Evolutionary conservation across 2,888 invertebrate genomes (phyloP).

Genomic region (Cecidostiba fungosa): DNA sequence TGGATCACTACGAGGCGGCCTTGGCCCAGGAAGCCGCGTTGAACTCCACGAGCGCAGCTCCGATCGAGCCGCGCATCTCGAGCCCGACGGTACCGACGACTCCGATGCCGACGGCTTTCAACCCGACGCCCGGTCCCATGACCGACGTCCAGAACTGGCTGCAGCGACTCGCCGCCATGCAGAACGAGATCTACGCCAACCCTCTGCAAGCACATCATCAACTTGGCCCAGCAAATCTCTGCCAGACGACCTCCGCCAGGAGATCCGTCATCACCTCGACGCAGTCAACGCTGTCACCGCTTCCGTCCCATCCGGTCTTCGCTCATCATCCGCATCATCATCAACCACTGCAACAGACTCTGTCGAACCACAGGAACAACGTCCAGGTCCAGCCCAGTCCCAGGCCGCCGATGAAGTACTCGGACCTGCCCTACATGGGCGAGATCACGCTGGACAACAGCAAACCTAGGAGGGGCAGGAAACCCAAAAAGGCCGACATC

Average conservation of each 20-base stretch:
- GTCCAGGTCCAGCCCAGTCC: conserved; percentile 61
- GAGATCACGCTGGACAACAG: conserved; percentile 95
- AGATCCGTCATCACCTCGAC: conserved; percentile 77
- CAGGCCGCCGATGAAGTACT: conserved; percentile 84
- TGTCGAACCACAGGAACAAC: conserved; percentile 5
- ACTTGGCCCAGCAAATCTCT: conserved; percentile 54
- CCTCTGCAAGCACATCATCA: conserved; percentile 53
- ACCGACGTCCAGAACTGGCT: conserved; percentile 84
- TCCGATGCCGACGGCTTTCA: conserved; percentile 60
- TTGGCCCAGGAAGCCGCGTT: conserved; percentile 82
- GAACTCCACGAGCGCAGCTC: conserved; percentile 71
- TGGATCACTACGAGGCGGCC: conserved; percentile 90
- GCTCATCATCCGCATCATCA: conserved; percentile 49
- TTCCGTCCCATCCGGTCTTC: conserved; percentile 13
- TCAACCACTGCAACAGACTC: conserved; percentile 56
- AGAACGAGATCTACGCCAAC: conserved; percentile 81
- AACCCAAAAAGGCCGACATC: conserved; percentile 95
- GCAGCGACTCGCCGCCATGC: conserved; percentile 88
- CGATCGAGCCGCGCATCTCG: conserved; percentile 71
- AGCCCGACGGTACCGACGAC: conserved; percentile 78
- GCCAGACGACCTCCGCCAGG: conserved; percentile 63
- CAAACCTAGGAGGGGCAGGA: conserved; percentile 91
- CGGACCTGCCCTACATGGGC: conserved; percentile 95
- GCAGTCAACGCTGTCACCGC: conserved; percentile 60
- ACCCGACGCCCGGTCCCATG: conserved; percentile 71